phyloP scores from a whole-genome alignment of 2,888 invertebrate genomes.

The Dugesia japonica region DNA sequence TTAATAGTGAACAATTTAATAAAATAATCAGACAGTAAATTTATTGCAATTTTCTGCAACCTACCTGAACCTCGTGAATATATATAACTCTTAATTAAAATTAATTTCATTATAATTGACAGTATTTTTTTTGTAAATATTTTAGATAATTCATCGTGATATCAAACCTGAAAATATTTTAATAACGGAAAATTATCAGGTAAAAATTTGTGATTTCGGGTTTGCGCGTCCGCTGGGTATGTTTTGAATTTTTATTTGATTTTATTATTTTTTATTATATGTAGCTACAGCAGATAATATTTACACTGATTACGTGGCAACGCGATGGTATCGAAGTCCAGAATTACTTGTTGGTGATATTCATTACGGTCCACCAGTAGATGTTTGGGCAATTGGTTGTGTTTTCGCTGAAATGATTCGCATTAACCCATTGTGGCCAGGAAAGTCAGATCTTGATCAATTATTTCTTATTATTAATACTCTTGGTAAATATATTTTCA shows the following conservation, averaged over 20 bases:
- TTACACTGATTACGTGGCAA: neutral
- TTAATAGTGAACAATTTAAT: too few relatives aligned
- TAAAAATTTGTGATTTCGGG: neutral
- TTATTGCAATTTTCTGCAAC: too few relatives aligned
- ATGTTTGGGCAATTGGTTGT: conserved; percentile 2
- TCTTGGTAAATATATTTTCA: neutral
- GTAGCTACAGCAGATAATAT: neutral
- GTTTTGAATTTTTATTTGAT: neutral
- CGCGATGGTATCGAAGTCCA: neutral
- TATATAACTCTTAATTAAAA: too few relatives aligned
- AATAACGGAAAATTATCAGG: neutral
- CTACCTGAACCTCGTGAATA: too few relatives aligned
- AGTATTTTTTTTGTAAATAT: too few relatives aligned
- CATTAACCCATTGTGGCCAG: neutral
- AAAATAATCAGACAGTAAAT: too few relatives aligned
- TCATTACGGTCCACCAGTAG: neutral
- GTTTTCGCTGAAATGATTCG: conserved; percentile 7
- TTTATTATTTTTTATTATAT: neutral
- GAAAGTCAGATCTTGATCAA: neutral
- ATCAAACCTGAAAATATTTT: conserved; percentile 4
- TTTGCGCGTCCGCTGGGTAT: neutral
- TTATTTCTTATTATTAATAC: neutral
- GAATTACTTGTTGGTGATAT: neutral
- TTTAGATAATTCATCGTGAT: conserved; percentile 1
- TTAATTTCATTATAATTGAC: too few relatives aligned